Evolutionary conservation across 2,888 invertebrate genomes (phyloP).

Genomic region (Ischnus inquisitorius): DNA sequence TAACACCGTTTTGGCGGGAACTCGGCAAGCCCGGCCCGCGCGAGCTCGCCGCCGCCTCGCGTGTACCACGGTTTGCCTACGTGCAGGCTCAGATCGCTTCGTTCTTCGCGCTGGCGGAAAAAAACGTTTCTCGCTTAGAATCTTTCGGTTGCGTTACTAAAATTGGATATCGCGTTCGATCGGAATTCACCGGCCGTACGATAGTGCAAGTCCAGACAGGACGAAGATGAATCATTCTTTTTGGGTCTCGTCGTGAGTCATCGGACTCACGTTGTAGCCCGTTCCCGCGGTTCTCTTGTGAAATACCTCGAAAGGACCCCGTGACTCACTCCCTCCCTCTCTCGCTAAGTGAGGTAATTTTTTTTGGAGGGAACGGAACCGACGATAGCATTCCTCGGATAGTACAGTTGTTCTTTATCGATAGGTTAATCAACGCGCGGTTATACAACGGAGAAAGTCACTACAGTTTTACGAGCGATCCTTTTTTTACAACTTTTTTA

Average conservation of each 20-base stretch:
- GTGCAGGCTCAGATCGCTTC: conserved; percentile 1
- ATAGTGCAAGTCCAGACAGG: conserved; percentile 65
- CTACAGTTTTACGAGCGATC: not conserved
- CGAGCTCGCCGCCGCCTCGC: conserved; percentile 44
- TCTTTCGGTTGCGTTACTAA: not conserved
- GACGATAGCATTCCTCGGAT: conserved; percentile 69
- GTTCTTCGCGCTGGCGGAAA: not conserved
- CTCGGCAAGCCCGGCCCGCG: conserved; percentile 27
- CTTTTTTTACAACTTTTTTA: not conserved
- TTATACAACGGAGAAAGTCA: not conserved
- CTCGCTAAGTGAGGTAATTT: conserved; percentile 69
- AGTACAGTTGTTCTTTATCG: conserved; percentile 9
- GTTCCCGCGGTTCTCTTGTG: conserved; percentile 17
- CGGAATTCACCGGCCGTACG: conserved; percentile 11
- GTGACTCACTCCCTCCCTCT: conserved; percentile 73
- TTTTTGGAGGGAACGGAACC: conserved; percentile 70
- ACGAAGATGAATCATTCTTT: conserved; percentile 77
- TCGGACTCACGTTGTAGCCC: conserved; percentile 12
- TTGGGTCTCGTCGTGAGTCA: conserved; percentile 72
- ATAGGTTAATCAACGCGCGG: not conserved
- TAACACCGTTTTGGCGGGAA: conserved; percentile 65
- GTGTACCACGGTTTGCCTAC: conserved; percentile 38
- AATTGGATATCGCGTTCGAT: not conserved
- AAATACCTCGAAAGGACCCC: conserved; percentile 74
- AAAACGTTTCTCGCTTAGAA: not conserved